Evolutionary conservation across 92 coral and sea anemone species (phyloP), one percentile per base, ranked within the genome.

Genomic region (Bergia sp.): DNA sequence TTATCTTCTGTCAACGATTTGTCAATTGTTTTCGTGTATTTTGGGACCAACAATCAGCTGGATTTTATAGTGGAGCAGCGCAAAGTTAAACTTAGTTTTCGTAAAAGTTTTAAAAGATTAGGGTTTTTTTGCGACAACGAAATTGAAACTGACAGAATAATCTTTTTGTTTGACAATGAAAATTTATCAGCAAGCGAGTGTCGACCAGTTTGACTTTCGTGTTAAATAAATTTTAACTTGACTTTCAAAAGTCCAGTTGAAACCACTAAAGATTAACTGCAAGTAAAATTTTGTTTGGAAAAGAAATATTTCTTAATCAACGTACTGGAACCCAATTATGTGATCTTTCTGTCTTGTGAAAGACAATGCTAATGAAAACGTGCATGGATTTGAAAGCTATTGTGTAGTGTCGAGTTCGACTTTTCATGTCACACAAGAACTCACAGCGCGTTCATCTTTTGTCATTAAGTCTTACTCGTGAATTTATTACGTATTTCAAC

Each of bases 361-460:
- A 76, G 78, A 71, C 86, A 89, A 94, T 94, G 93, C 91, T 81
- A 92, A 91, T 93, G 87, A 86, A 90, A 94, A 94, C 93, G 94
- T 92, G 96, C 82, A 77, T 84, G 87, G 44, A 13, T 15, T 44
- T 44, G 65, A 36, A 72, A 47, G 43, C 65, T 37, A 84, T 84
- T 71, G 87, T 67, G 58, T 83, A 20, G 58, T 84, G 12, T 15
- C 53, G 16, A 64, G 29, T n/a, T 44, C 75, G n/a, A 45, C 41
- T 45, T 79, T 20, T 13, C 38, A 21, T 84, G 87, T 84, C 87
- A 84, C 87, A 83, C 79, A 71, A 84, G 77, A 4, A 29, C 12
- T 47, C 42, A 45, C 40, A 72, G 0, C 44, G 13, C 7, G 41
- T 10, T 37, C 21, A 43, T 65, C 6, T 36, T 4, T 7, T 9